Conservation (phyloP, 30 jellyfish, hydroid and myxozoan species). For the Pseudorhiza aurosa region DNA sequence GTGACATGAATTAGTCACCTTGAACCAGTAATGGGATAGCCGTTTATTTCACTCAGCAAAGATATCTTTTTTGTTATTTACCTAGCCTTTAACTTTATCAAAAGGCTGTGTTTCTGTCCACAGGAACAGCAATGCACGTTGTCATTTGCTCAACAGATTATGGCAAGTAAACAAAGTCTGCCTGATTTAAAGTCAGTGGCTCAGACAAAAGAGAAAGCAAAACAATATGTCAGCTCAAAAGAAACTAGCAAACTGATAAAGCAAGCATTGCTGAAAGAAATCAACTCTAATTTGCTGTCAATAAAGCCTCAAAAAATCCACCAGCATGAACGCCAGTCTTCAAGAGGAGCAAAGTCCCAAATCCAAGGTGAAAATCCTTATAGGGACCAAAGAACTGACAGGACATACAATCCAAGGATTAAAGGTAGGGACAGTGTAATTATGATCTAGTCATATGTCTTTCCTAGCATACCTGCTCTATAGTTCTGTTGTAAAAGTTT, state of each 20-base stretch:
- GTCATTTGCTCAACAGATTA: too few relatives aligned
- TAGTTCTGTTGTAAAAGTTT: too few relatives aligned
- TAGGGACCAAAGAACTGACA: background rate
- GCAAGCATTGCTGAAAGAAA: conserved; percentile 40
- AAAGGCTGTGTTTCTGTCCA: too few relatives aligned
- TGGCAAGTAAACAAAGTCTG: conserved; percentile 4
- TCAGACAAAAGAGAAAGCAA: conserved; percentile 25
- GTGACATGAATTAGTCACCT: too few relatives aligned
- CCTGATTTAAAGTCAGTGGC: conserved; percentile 49
- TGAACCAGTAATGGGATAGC: too few relatives aligned
- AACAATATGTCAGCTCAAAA: conserved; percentile 15
- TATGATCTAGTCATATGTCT: too few relatives aligned
- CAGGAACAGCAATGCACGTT: too few relatives aligned
- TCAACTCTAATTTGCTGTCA: conserved; percentile 54
- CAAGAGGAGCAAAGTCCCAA: background rate
- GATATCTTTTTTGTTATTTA: too few relatives aligned
- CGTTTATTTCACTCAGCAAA: too few relatives aligned
- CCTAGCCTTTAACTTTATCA: too few relatives aligned
- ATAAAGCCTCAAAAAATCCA: conserved; percentile 42
- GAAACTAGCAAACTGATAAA: conserved; percentile 39
- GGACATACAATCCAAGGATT: background rate
- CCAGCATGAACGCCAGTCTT: background rate
- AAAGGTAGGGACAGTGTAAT: background rate
- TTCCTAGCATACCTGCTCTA: too few relatives aligned
- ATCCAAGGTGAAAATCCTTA: background rate